A percentile compares a stretch with the other conserved stretches of the same genome.
Conservation (phyloP, 2,113 vertebrate species). For the Bubalus kerabau region DNA sequence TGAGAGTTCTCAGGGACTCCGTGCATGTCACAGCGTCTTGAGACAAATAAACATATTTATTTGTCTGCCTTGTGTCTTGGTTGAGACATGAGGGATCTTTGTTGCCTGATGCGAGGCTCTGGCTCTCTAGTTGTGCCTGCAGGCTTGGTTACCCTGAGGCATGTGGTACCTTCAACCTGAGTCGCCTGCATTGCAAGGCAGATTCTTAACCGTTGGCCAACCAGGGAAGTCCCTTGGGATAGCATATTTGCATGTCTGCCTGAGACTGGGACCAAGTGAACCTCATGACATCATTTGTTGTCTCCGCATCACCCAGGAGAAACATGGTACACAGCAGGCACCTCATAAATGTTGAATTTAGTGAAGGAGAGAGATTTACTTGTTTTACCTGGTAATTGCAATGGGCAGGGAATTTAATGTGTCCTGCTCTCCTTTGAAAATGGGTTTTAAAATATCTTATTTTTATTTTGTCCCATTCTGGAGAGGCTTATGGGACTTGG, state of each 20-base stretch:
- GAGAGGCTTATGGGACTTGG: not conserved
- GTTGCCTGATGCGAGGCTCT: not conserved
- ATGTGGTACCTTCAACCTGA: not conserved
- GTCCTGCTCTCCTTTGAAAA: not conserved
- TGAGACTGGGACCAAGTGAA: not conserved
- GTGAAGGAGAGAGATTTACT: not conserved
- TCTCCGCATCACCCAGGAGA: not conserved
- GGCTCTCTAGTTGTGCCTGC: not conserved
- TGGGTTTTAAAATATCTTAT: not conserved
- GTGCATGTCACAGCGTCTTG: fast-evolving
- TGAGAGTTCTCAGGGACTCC: not conserved
- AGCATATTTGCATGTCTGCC: not conserved
- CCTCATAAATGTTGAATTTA: not conserved
- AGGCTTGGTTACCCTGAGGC: not conserved
- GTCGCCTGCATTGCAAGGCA: not conserved
- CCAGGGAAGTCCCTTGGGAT: not conserved
- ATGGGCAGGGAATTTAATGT: not conserved
- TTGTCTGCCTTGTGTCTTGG: not conserved
- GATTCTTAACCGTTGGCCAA: not conserved
- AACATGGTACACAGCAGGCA: fast-evolving
- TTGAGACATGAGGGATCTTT: not conserved
- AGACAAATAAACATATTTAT: not conserved
- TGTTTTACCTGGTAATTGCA: not conserved
- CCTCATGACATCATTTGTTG: not conserved
- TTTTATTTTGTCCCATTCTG: not conserved